Evolutionary conservation across 2,113 vertebrate genomes (phyloP).

Genomic region (Burhinus bistriatus): DNA sequence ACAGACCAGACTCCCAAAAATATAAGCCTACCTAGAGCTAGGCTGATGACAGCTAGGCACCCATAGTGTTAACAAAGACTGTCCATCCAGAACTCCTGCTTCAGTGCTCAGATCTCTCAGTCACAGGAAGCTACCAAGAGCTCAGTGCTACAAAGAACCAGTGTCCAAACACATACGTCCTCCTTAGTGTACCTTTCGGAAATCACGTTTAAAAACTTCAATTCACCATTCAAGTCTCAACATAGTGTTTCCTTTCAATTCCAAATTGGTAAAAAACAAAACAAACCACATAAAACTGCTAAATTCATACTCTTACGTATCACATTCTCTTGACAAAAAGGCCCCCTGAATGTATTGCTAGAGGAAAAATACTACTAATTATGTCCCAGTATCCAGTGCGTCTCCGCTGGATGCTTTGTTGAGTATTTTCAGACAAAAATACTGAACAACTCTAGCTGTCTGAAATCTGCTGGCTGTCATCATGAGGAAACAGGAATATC

Average conservation of each 20-base stretch:
- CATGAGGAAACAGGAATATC: neutral
- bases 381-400: neutral
- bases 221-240: neutral
- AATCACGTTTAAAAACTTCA: neutral
- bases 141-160: neutral
- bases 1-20: neutral
- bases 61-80: neutral
- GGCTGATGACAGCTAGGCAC: neutral
- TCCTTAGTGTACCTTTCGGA: neutral
- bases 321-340: neutral
- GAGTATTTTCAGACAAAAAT: neutral
- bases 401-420: neutral
- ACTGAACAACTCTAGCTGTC: neutral
- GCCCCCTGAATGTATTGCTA: neutral
- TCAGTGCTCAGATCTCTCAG: neutral
- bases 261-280: neutral
- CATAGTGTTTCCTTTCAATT: neutral
- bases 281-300: neutral
- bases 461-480: neutral
- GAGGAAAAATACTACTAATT: neutral
- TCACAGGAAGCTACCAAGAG: neutral
- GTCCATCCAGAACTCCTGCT: neutral
- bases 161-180: accelerated
- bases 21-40: neutral
- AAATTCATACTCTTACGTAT: neutral